Conservation (phyloP, 2,113 vertebrate species). For the Himantopus leucocephalus region DNA sequence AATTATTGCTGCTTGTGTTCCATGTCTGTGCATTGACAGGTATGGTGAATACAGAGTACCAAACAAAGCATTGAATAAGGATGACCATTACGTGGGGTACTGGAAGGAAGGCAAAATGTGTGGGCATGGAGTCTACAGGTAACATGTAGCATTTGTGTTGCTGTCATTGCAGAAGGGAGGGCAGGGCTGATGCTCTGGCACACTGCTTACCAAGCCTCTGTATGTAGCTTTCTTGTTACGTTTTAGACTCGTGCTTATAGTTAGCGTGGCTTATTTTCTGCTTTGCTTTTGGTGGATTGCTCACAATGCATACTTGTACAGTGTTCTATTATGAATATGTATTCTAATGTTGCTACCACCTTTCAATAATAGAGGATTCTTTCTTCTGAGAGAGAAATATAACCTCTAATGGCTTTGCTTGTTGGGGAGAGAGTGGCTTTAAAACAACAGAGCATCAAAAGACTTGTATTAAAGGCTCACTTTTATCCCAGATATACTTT, state of each 20-base stretch:
- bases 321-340: background rate
- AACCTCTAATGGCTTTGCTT: background rate
- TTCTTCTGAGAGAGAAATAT: background rate
- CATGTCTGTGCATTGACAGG: conserved; percentile 65
- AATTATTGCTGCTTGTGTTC: background rate
- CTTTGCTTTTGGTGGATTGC: background rate
- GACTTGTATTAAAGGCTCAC: background rate
- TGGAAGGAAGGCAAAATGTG: conserved; percentile 98
- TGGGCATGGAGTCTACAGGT: conserved; percentile 91
- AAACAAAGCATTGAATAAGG: conserved; percentile 86
- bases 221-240: background rate
- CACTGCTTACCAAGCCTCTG: background rate
- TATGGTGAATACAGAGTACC: conserved; percentile 88
- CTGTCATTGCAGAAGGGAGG: background rate
- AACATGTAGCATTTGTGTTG: background rate
- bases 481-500: background rate
- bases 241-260: background rate
- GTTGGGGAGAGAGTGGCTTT: background rate
- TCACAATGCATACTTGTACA: background rate
- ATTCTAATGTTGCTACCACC: background rate
- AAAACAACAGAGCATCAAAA: background rate
- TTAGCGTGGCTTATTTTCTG: background rate
- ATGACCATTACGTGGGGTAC: conserved; percentile 88
- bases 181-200: background rate
- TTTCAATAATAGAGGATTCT: background rate